Evolutionary conservation across 1,140 invertebrate species (phyloP), one percentile per base, ranked within the genome.

Genomic region (Bombus ignitus): DNA sequence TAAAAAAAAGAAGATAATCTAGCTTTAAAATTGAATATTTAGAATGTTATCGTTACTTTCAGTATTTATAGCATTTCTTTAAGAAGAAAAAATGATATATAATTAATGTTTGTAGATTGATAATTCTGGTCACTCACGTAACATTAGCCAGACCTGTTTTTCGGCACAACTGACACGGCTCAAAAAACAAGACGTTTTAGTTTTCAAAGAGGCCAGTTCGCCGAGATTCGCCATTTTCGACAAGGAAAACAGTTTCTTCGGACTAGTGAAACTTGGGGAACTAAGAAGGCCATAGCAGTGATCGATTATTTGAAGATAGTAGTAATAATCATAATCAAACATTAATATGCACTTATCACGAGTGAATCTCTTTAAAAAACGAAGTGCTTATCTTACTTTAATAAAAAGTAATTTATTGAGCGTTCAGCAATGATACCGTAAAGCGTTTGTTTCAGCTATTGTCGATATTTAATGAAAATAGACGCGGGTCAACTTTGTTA

Each of bases 241-340:
- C 90, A 96, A 96, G 28, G 96, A 96, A 74, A 97, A 98, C 92
- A 98, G 97, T 89, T 98, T 97, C 95, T 98, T 98, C 91, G 97
- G 97, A 57, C 95, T 97, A 12, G 96, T 97, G 62, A 97, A 97
- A 95, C 93, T 97, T n/a, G 96, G 96, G n/a, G 96, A 97, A 83
- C 53, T 77, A n/a, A 90, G 89, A 87, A 91, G 86, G 35, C 22
- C 32, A 8, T 18, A 1, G 28, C 25, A 71, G 5, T 73, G 10
- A 73, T 32, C 39, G 13, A 1, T 28, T 28, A 15, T 10, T 68
- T 25, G 37, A 39, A 13, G 25, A 70, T 25, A 10, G 22, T 70
- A 37, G 22, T 32, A 22, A 22, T 22, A 53, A 53, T 53, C 35
- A 25, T 18, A 70, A 39, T 70, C 35, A 25, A 12, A 39, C 66